These are phyloP conservation scores for Chironomus tepperi DNA, from an alignment of 1,140 invertebrate genomes.

Conservation along the genomic window DNA sequence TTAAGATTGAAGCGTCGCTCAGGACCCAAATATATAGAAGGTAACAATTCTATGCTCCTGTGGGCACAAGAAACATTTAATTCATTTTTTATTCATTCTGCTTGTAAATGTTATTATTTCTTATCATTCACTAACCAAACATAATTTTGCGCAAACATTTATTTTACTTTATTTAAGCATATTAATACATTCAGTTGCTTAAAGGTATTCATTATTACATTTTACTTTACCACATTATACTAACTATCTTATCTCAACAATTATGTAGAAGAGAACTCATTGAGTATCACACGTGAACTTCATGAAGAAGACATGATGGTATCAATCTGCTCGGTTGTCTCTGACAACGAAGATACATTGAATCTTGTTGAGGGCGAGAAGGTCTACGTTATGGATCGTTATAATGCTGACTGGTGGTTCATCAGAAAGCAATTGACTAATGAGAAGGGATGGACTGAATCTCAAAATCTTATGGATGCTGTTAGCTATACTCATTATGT, in stretches of 20 bases:
- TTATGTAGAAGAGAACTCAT: not conserved
- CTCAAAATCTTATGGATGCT: slow-evolving; percentile 76
- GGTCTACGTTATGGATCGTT: slow-evolving; percentile 74
- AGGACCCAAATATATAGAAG: slow-evolving; percentile 53
- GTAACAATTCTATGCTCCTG: slow-evolving; percentile 38
- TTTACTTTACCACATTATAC: not conserved
- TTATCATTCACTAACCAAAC: not conserved
- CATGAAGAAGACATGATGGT: slow-evolving; percentile 68
- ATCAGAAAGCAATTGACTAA: slow-evolving; percentile 81
- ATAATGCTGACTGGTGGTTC: slow-evolving; percentile 84
- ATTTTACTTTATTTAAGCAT: not conserved
- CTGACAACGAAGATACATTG: slow-evolving; percentile 79
- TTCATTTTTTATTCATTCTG: not conserved
- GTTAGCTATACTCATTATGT: slow-evolving; percentile 70
- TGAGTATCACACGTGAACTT: slow-evolving; percentile 41
- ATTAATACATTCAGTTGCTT: not conserved
- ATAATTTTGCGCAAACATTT: not conserved
- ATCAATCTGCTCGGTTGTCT: slow-evolving; percentile 75
- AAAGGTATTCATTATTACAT: not conserved
- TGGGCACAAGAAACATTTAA: not conserved
- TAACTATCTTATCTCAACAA: not conserved
- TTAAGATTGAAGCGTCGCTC: slow-evolving; percentile 53
- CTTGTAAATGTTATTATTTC: not conserved
- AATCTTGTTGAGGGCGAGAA: slow-evolving; percentile 84
- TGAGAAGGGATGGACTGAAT: slow-evolving; percentile 87